These are phyloP conservation scores for Drosophila subquinaria DNA, from an alignment of 2,888 invertebrate genomes.

Conservation along the genomic window DNA sequence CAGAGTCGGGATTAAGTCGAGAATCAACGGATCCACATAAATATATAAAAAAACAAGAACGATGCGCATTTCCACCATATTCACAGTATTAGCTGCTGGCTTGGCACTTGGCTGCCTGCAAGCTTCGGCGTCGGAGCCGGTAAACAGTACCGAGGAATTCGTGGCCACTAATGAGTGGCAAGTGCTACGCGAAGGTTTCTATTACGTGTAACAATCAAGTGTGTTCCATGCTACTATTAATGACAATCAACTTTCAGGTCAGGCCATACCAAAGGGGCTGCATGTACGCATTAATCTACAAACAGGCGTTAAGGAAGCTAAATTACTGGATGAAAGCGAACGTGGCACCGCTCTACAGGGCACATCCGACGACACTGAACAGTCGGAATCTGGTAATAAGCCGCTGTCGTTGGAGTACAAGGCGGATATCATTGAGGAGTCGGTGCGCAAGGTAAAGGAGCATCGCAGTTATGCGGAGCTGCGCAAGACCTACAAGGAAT, in stretches of 20 bases:
- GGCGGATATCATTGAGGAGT: conserved; percentile 83
- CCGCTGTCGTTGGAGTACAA: conserved; percentile 80
- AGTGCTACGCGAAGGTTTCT: conserved; percentile 87
- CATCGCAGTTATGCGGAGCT: conserved; percentile 86
- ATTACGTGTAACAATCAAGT: conserved; percentile 28
- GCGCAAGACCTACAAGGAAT: conserved; percentile 88
- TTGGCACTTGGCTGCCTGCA: conserved; percentile 26
- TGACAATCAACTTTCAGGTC: conserved; percentile 86
- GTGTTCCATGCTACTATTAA: conserved; percentile 4
- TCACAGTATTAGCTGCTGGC: not conserved
- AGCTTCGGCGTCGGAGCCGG: conserved; percentile 22
- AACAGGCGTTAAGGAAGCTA: conserved; percentile 91
- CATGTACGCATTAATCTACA: conserved; percentile 91
- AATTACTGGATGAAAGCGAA: conserved; percentile 88
- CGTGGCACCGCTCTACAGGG: conserved; percentile 68
- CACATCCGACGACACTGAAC: conserved; percentile 35
- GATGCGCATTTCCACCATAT: conserved; percentile 17
- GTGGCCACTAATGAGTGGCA: conserved; percentile 89
- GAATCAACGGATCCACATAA: not conserved
- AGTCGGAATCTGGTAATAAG: conserved; percentile 30
- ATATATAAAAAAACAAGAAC: not conserved
- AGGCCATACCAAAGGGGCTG: conserved; percentile 90
- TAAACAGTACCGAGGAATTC: conserved; percentile 83
- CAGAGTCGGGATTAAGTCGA: conserved; percentile 2
- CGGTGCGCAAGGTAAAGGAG: conserved; percentile 84